Evolutionary conservation across 2,888 invertebrate species (phyloP), one percentile per base, ranked within the genome.

Genomic region (Hirtodrosophila duncani): DNA sequence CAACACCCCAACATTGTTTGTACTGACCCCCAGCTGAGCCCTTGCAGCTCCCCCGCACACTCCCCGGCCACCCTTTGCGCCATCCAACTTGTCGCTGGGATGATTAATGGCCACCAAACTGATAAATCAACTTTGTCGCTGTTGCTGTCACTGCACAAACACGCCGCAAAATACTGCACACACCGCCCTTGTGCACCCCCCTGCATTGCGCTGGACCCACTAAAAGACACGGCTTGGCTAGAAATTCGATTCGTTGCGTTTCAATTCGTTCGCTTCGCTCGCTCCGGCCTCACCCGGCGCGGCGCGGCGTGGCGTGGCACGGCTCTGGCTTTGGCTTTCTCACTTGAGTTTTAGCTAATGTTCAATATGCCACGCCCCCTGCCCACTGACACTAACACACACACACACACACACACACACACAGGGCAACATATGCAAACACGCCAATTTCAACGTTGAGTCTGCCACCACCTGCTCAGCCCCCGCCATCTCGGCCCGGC

Each of bases 61-160:
- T n/a, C n/a, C n/a, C n/a, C n/a, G n/a, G n/a, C n/a, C n/a, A n/a
- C n/a, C n/a, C n/a, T n/a, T n/a, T n/a, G n/a, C n/a, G 75, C 69
- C 71, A 79, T 75, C 81, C 80, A 81, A 82, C 82, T 82, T 82
- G 81, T 82, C 81, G 79, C 81, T 69, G 71, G 58, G 67, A 72
- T 82, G 81, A 82, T 82, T 81, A 82, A 82, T 82, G 81, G 79
- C 77, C 75, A 69, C 75, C 69, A 75, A 82, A 72, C 78, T 72
- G 81, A 82, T 82, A 82, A 82, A 82, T 82, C 82, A 82, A 82
- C 78, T 82, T 81, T 75, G 75, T 71, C 77, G 70, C 68, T 71
- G 69, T 79, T 69, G 77, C 79, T 79, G 79, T 79, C 78, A 75
- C 64, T 69, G 67, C 67, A 67, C 70, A 67, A 65, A 74, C 67